Base-by-base conservation (phyloP, 1,140 invertebrate species). In the Pteromalus puparum region DNA sequence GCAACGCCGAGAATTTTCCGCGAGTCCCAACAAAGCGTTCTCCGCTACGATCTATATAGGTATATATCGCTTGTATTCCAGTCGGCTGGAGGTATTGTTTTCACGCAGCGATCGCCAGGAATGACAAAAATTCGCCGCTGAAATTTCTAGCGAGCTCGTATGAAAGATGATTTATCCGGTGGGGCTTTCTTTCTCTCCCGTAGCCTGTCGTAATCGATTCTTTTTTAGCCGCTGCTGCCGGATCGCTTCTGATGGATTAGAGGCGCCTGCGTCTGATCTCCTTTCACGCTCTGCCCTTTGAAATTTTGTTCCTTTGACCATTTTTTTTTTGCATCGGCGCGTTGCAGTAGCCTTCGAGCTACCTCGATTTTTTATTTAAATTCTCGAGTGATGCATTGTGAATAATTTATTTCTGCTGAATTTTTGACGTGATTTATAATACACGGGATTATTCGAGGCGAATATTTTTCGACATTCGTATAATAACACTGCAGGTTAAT, bases 151-250 rank as follows among this genome's bases (percentile, higher is more conserved):
- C 2, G 21, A 12, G 6, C 68, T 2, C 68, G n/a, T 12, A n/a
- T 6, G 13, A 81, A 74, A 75, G 24, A 67, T 82, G 72, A 82
- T 75, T 82, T 75, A 75, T 75, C 42, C 10, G 28, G 28, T 24
- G 28, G 3, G 30, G 68, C 72, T 67, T 61, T 81, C 72, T 75
- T 82, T 82, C 53, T 4, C 46, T 10, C 2, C 13, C 10, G 9
- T n/a, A 48, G 42, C 80, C 67, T 46, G 70, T 73, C 70, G 70
- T 73, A 74, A 82, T 82, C 80, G 70, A 82, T 82, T 82, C 46
- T 74, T 74, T 65, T 82, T 61, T 42, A 42, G 38, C 86, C 84
- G 1, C 30, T n/a, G n/a, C n/a, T n/a, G 18, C 87, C 76, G 78
- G 70, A 53, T 34, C 34, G 18, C n/a, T 18, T 9, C 68, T 74